Evolutionary conservation across 1,140 invertebrate genomes (phyloP).

Genomic region (Scaptomyza hsui): DNA sequence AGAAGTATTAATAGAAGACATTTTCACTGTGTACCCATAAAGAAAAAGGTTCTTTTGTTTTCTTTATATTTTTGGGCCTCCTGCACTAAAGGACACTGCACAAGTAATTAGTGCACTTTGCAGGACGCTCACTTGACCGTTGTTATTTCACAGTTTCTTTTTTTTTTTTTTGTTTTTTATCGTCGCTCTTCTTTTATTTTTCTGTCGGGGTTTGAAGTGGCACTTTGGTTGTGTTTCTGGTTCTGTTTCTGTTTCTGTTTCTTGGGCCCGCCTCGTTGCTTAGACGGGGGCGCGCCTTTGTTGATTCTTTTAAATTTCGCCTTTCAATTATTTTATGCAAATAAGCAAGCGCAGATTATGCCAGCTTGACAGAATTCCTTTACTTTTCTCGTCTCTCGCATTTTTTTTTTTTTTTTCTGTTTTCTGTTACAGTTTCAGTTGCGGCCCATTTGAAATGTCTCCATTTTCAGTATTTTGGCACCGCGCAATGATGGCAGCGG

Average conservation of each 20-base stretch:
- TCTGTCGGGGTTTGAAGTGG: constrained; percentile 35
- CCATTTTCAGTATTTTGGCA: background rate
- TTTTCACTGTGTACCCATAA: too few relatives aligned
- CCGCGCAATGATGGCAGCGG: background rate
- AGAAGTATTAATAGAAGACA: too few relatives aligned
- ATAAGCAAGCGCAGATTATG: constrained; percentile 79
- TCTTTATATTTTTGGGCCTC: background rate
- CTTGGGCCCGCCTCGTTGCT: constrained; percentile 11
- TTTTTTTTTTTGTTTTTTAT: constrained; percentile 3
- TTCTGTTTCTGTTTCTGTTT: constrained; percentile 16
- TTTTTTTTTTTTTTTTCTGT: too few relatives aligned
- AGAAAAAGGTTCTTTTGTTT: background rate
- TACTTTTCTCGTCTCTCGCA: background rate
- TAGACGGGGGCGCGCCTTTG: constrained; percentile 51
- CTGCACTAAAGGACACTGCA: constrained; percentile 30
- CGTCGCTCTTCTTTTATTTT: too few relatives aligned
- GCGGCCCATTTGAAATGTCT: constrained; percentile 22
- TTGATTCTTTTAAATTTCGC: constrained; percentile 82
- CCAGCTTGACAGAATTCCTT: constrained; percentile 74
- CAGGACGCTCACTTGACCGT: constrained; percentile 64
- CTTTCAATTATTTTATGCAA: constrained; percentile 83
- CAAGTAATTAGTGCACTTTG: constrained; percentile 74
- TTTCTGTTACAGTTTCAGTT: too few relatives aligned
- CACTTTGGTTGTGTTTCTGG: constrained; percentile 23
- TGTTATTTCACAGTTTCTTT: constrained; percentile 40